Conservation (phyloP, 1,140 invertebrate genomes). For the Solen grandis region DNA sequence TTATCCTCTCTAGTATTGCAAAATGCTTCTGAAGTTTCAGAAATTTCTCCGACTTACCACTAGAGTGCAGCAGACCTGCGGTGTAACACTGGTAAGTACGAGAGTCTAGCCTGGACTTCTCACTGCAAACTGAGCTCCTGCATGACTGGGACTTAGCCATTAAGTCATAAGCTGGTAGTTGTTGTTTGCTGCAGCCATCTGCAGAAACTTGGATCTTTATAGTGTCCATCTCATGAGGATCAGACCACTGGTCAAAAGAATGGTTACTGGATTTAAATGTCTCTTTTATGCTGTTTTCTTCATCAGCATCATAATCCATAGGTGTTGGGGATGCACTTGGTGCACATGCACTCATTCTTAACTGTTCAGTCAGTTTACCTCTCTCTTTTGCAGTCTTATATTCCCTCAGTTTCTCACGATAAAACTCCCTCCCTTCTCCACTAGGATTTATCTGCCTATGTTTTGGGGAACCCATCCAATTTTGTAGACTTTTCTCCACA, state of each 20-base stretch:
- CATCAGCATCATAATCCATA: slow-evolving; percentile 55
- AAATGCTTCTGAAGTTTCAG: slow-evolving; percentile 93
- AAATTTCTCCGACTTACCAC: slow-evolving; percentile 89
- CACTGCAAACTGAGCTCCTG: slow-evolving; percentile 69
- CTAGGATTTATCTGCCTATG: background rate
- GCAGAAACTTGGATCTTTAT: background rate
- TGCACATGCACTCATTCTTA: slow-evolving; percentile 15
- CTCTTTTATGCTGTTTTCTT: slow-evolving; percentile 29
- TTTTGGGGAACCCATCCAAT: slow-evolving; percentile 17
- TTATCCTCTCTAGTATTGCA: slow-evolving; percentile 91
- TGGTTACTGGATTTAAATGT: background rate
- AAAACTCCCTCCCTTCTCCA: slow-evolving; percentile 2
- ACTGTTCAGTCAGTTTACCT: slow-evolving; percentile 27
- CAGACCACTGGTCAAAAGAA: slow-evolving; percentile 23
- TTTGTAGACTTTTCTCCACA: slow-evolving; percentile 38
- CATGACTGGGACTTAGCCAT: slow-evolving; percentile 34
- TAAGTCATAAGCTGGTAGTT: slow-evolving; percentile 20
- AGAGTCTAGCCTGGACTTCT: slow-evolving; percentile 74
- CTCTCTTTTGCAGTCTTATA: slow-evolving; percentile 51
- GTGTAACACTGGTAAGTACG: slow-evolving; percentile 79
- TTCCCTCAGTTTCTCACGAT: slow-evolving; percentile 16
- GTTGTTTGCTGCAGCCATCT: background rate
- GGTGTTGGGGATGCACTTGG: slow-evolving; percentile 47
- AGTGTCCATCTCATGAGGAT: background rate
- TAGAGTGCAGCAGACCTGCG: slow-evolving; percentile 86